Base-by-base conservation (phyloP, 1,140 invertebrate species). In the Aleiodes sp. region DNA sequence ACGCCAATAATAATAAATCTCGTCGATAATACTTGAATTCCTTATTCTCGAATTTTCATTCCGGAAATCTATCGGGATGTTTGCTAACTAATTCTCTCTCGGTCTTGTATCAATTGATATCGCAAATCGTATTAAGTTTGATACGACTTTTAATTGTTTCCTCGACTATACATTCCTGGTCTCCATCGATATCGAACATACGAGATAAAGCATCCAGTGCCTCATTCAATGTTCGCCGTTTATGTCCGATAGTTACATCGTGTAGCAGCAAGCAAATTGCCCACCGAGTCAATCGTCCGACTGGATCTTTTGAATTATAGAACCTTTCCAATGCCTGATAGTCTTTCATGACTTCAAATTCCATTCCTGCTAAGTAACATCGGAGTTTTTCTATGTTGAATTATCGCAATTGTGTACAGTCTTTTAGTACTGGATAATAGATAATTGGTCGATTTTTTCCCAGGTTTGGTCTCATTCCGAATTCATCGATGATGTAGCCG, bases 331-430 rank as follows among this genome's bases (percentile, higher is more conserved):
- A 73, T 9, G 82, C 77, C 28, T 78, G 73, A 67, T 88, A 84
- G 66, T 89, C 87, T 0, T 86, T 88, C 14, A 83, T 72, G 0
- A 88, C 78, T 4, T 35, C 79, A 64, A 89, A 87, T 21, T 80
- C 69, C 2, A 62, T 74, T 1, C 79, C 80, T 63, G 82, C 78
- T 2, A 89, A 60, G 76, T 83, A 89, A 14, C 68, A 69, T 21
- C 76, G 37, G 66, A 86, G 85, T 37, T 84, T 79, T 61, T 86
- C 73, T 1, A 88, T n/a, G n/a, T n/a, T n/a, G n/a, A n/a, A n/a
- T n/a, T n/a, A n/a, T n/a, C n/a, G n/a, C n/a, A n/a, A n/a, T n/a
- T n/a, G n/a, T n/a, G n/a, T n/a, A n/a, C n/a, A n/a, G n/a, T n/a
- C n/a, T n/a, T n/a, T n/a, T n/a, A n/a, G n/a, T n/a, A n/a, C n/a